A percentile compares a stretch with the other conserved stretches of the same genome.
Evolutionary conservation across 2,888 invertebrate species (phyloP).

Genomic region (Lasioglossum oenotherae): DNA sequence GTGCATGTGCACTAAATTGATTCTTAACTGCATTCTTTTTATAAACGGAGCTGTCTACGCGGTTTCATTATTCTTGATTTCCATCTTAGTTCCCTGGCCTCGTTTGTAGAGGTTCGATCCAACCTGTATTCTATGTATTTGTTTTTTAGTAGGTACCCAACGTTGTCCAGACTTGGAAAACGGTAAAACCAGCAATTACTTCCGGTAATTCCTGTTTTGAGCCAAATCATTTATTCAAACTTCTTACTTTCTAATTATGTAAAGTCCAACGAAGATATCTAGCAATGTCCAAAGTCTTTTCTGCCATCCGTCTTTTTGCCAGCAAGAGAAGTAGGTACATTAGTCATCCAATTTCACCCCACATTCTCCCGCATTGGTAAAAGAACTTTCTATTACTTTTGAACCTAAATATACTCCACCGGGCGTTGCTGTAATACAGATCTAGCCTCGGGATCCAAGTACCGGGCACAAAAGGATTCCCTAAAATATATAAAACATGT

Average conservation of each 20-base stretch:
- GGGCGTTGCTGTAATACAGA: background rate
- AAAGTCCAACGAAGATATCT: background rate
- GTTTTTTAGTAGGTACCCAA: background rate
- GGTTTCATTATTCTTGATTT: background rate
- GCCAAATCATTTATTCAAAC: background rate
- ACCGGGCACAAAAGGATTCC: background rate
- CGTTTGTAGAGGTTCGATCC: background rate
- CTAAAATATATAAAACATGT: background rate
- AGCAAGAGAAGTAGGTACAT: background rate
- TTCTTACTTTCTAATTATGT: no score
- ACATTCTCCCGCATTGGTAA: background rate
- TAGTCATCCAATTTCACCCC: constrained; percentile 1
- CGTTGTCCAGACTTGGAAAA: background rate
- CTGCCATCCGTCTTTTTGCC: background rate
- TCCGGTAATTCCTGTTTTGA: no score
- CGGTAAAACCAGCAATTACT: background rate
- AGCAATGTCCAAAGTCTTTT: background rate
- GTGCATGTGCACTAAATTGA: background rate
- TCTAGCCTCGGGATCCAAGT: background rate
- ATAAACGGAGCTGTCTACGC: background rate
- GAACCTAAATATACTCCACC: background rate
- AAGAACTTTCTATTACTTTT: constrained; percentile 5
- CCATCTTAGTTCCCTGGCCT: background rate
- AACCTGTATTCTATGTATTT: background rate
- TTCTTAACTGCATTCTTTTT: background rate